Base-by-base conservation (phyloP, 2,888 invertebrate genomes). In the Lasioglossum villosulum region DNA sequence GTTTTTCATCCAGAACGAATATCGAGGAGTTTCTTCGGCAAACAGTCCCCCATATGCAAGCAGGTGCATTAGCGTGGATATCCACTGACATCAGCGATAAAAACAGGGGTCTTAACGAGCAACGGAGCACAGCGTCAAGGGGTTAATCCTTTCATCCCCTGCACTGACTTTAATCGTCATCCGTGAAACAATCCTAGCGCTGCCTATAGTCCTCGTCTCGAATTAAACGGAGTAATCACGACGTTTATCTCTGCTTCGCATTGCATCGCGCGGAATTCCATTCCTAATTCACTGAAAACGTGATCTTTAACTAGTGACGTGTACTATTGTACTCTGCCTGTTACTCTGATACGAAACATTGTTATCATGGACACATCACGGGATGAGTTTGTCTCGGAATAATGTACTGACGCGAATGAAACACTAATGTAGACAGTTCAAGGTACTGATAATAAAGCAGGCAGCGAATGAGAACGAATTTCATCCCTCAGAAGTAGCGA, bases 111-210 rank as follows among this genome's bases (percentile, higher is more conserved):
- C 6, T 16, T 16, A 30, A 63, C 63, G 63, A 63, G 30, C 52
- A 52, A 52, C 52, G 52, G n/a, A 52, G 27, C 30, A 5, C 16
- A 30, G 30, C 63, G 27, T 63, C 63, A 30, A 14, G 27, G 30
- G 30, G 30, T 63, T 63, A 63, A 76, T 27, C 56, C 48, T 45
- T 78, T 70, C 63, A 63, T 63, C 45, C 30, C 48, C 42, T 34
- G n/a, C 30, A 56, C 27, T 30, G 39, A 37, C 39, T 63, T 52
- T 16, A 48, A 48, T 27, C 19, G 56, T 37, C 52, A 19, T 59
- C 45, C 52, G 68, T 71, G 30, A 30, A 63, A 63, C 30, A 16
- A 30, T 63, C 16, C 30, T 30, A 16, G 30, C 63, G 12, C 27
- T 30, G 63, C 63, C 63, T 63, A 30, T 63, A 63, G 30, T 16